phyloP scores from a whole-genome alignment of 2,888 invertebrate species.

The Drosophila colorata region DNA sequence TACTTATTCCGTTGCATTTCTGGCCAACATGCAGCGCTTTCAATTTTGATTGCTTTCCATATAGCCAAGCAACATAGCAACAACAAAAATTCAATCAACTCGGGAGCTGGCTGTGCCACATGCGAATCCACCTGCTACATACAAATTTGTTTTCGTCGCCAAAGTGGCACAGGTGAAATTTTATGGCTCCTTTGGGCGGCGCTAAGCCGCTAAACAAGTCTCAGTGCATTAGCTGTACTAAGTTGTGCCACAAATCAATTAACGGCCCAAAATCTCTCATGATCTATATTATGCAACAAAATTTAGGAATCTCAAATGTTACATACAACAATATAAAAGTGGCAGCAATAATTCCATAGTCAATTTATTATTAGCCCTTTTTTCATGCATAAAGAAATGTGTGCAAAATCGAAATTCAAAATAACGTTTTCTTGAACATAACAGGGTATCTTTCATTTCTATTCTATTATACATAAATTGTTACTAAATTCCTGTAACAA shows the following conservation, averaged over 20 bases:
- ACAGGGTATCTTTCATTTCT: no score
- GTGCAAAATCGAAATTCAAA: no score
- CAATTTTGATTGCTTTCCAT: conserved; percentile 71
- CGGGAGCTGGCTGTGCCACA: conserved; percentile 26
- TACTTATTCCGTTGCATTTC: conserved; percentile 48
- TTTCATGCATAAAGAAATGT: no score
- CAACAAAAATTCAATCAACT: conserved; percentile 35
- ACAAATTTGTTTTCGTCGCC: conserved; percentile 31
- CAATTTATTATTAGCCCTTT: no score
- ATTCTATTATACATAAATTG: no score
- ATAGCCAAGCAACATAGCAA: conserved; percentile 1
- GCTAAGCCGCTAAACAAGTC: conserved; percentile 27
- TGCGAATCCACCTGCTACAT: conserved; percentile 19
- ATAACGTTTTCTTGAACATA: no score
- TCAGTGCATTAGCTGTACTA: conserved; percentile 3
- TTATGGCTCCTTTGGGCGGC: conserved; percentile 12
- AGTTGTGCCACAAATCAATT: not conserved
- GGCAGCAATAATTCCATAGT: no score
- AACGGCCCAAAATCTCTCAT: no score
- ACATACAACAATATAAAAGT: no score
- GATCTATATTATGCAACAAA: no score
- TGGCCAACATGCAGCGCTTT: conserved; percentile 30
- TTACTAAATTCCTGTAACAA: no score
- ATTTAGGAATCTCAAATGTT: no score
- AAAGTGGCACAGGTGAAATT: conserved; percentile 59